These are phyloP conservation scores for Nibea albiflora DNA, from an alignment of 2,113 vertebrate genomes.

Conservation along the genomic window DNA sequence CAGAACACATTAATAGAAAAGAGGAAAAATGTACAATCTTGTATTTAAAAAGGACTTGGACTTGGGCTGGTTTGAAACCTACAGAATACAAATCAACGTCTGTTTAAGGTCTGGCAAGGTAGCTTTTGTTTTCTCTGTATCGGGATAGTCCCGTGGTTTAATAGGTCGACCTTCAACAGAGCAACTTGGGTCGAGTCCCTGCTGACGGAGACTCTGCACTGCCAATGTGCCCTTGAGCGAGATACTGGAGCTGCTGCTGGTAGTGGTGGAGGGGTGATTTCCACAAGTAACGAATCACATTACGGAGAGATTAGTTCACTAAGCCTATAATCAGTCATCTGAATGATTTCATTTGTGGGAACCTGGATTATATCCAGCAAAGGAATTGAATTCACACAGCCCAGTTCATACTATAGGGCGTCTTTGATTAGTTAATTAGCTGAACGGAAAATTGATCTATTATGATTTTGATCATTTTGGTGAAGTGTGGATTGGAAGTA, in stretches of 20 bases:
- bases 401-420: neutral
- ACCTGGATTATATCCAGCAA: slow-evolving; percentile 24
- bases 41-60: slow-evolving; percentile 26
- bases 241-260: slow-evolving; percentile 5
- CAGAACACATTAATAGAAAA: slow-evolving; percentile 42
- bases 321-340: slow-evolving; percentile 30
- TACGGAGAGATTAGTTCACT: slow-evolving; percentile 13
- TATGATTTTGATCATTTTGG: neutral
- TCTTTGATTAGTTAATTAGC: slow-evolving; percentile 17
- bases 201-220: neutral
- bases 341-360: slow-evolving; percentile 41
- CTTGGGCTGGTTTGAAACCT: slow-evolving; percentile 10
- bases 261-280: neutral
- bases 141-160: neutral
- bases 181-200: slow-evolving; percentile 7
- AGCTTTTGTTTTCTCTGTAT: slow-evolving; percentile 19
- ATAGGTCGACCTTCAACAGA: slow-evolving; percentile 19
- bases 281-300: neutral
- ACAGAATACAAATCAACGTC: slow-evolving; percentile 56
- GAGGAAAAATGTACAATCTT: neutral
- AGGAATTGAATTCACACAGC: neutral
- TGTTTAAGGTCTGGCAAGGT: slow-evolving; percentile 10
- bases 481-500: neutral
- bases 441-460: neutral
- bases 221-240: slow-evolving; percentile 30